Evolutionary conservation across 1,140 invertebrate genomes (phyloP).

Genomic region (Drosophila cardini): DNA sequence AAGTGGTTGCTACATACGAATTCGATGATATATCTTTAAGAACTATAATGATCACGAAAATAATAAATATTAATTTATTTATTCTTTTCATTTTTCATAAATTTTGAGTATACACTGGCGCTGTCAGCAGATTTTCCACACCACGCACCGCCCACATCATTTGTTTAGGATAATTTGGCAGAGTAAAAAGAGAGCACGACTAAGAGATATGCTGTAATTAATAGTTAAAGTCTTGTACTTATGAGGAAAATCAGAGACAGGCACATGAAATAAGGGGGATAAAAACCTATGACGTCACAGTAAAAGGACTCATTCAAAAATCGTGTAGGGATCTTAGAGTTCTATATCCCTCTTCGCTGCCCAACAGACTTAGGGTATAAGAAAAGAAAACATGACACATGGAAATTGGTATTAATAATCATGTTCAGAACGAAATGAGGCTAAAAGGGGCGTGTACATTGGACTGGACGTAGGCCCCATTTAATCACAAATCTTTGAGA

Average conservation of each 20-base stretch:
- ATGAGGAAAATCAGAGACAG: too few species aligned
- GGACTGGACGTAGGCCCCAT: not conserved
- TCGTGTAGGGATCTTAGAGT: too few species aligned
- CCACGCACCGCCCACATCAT: constrained; percentile 20
- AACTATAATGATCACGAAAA: not conserved
- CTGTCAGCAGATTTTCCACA: constrained; percentile 4
- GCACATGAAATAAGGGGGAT: too few species aligned
- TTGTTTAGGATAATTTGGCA: constrained; percentile 23
- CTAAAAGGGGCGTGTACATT: not conserved
- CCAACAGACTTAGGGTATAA: too few species aligned
- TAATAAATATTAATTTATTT: constrained; percentile 23
- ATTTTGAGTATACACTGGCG: not conserved
- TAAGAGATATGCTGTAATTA: too few species aligned
- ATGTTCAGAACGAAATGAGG: not conserved
- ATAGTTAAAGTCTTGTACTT: too few species aligned
- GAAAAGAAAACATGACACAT: constrained; percentile 2
- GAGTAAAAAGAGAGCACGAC: not conserved
- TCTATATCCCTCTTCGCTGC: too few species aligned
- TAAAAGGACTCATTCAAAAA: too few species aligned
- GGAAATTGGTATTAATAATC: constrained; percentile 4
- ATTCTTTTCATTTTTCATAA: constrained; percentile 15
- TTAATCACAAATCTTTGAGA: constrained; percentile 19
- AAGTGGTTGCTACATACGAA: not conserved
- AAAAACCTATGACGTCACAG: too few species aligned
- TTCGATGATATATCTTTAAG: not conserved